Evolutionary conservation across 2,888 invertebrate genomes (phyloP), one percentile per base, ranked within the genome.

Genomic region (Trichopoda pennipes): DNA sequence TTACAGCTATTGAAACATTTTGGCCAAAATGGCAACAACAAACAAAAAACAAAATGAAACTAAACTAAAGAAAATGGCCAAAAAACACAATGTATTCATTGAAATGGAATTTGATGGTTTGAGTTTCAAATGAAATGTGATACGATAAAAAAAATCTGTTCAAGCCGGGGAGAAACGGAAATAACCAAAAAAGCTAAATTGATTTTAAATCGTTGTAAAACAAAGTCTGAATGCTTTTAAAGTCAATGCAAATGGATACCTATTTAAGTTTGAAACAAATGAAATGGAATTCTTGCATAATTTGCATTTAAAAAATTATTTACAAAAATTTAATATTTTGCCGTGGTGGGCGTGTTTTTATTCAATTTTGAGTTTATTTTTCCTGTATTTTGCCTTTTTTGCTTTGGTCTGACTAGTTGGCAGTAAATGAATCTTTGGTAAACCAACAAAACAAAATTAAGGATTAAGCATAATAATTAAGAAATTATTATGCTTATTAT

Each of bases 1-100:
- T 82, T 79, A 82, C 70, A 75, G 75, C 82, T 75, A 70, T 82
- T 79, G 79, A 79, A 79, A 79, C 75, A 82, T 72, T 73, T 60
- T 61, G 38, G n/a, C 2, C 10, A 38, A 38, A 38, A 3, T 12
- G 28, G 51, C n/a, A 44, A 49, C n/a, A n/a, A n/a, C n/a, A n/a
- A n/a, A n/a, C n/a, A 56, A 56, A 28, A 7, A n/a, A 38, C 23
- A 28, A 53, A 19, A 53, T 42, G 28, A 56, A 69, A 73, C 42
- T 61, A 56, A 69, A 73, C 42, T 61, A 73, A 73, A 73, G 51
- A 53, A 73, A 51, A 58, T 47, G 8, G 69, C 6, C 32, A 61
- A 74, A 68, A 74, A 69, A 61, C 42, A 56, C 53, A 61, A 55
- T 55, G 19, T 58, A 75, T 75, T 75, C 78, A 82, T 66, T 75